Base-by-base conservation (phyloP, 30 jellyfish, hydroid and myxozoan genomes). In the Turritopsis rubra region DNA sequence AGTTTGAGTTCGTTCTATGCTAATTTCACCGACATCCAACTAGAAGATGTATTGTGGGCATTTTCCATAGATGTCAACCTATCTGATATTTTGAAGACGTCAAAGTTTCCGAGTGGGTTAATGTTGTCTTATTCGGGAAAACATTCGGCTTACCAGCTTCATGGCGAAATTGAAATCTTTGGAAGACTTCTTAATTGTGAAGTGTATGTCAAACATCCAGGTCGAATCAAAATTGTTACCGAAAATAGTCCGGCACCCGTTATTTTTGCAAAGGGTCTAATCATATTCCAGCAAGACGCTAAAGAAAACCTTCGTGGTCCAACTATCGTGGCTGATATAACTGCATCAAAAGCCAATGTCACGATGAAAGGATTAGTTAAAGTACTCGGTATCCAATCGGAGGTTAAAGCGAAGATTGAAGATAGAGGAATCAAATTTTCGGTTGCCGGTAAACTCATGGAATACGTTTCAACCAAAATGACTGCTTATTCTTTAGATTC, bases 221-320 rank as follows among this genome's bases (percentile, higher is more conserved):
- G 89, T 8, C 52, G 89, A 65, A 82, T 94, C n/a, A 75, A 28
- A 28, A 71, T 94, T 19, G 79, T 94, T 23, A 94, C 99, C 19
- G 95, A 89, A 17, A 94, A 94, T 79, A 94, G 99, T 72, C 99
- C 99, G 74, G 99, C 99, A 0, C 99, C 99, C 70, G 96, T 94
- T 22, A 89, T 94, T 52, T 89, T 89, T 22, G 99, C 97, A 60
- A 84, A 86, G 31, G 97, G 99, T 19, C 95, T 84, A 82, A 85
- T 94, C 21, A 94, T 94, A 29, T 84, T 94, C 52, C 95, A 89
- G 73, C 88, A 86, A 81, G 95, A 81, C 70, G 24, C 85, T 20
- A 91, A 80, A 25, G 86, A 71, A 27, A 83, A 83, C 52, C 75
- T 94, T 30, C 79, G 97, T 66, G 99, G 99, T 16, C 99, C 99